These are phyloP conservation scores for Sycophaga agraensis DNA, from an alignment of 1,140 invertebrate species.

Conservation along the genomic window DNA sequence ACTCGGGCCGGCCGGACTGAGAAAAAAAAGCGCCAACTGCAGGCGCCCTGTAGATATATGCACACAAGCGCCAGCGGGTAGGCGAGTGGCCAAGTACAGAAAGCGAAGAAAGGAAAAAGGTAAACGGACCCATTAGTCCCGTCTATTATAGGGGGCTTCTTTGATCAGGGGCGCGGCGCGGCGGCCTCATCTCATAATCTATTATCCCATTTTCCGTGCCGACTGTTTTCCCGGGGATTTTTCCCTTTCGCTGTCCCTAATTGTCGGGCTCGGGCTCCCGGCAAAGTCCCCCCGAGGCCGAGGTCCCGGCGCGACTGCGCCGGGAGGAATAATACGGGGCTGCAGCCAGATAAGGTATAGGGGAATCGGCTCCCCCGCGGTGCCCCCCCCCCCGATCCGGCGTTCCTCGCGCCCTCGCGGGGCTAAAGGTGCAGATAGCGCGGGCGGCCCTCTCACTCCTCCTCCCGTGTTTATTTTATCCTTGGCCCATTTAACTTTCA, in stretches of 20 bases:
- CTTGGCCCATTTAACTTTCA: slow-evolving; percentile 45
- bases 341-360: background rate
- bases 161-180: background rate
- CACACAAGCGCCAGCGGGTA: too few species aligned
- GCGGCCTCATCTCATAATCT: slow-evolving; percentile 12
- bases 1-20: too few species aligned
- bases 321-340: slow-evolving; percentile 5
- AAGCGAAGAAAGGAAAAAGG: background rate
- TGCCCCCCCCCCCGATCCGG: too few species aligned
- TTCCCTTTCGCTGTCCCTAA: slow-evolving; percentile 2
- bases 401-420: background rate
- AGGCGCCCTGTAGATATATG: too few species aligned
- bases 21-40: too few species aligned
- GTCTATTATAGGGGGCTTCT: background rate
- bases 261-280: background rate
- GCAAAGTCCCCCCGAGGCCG: background rate
- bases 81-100: background rate
- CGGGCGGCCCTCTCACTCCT: slow-evolving; percentile 12
- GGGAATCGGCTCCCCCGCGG: background rate
- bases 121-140: slow-evolving; percentile 3
- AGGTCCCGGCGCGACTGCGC: background rate
- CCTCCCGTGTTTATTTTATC: slow-evolving; percentile 38
- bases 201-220: slow-evolving; percentile 26
- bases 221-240: slow-evolving; percentile 9
- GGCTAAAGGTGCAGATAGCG: slow-evolving; percentile 4